phyloP scores from a whole-genome alignment of 2,888 invertebrate genomes.

The Andrena hattorfiana region DNA sequence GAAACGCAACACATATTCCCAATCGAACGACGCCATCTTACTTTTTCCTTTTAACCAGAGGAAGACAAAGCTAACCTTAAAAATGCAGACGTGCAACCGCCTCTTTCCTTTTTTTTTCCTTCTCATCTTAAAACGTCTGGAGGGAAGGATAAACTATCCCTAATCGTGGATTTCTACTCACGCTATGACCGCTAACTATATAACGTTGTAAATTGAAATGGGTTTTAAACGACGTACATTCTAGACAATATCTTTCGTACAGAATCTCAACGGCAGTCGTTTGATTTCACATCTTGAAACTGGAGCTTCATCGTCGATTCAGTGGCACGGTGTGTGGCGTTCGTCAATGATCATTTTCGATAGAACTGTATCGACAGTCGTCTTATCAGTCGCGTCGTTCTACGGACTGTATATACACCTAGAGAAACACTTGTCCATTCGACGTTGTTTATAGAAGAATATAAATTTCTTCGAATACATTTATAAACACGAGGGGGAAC shows the following conservation, averaged over 20 bases:
- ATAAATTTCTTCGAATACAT: conserved; percentile 13
- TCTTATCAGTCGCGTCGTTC: neutral
- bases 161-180: conserved; percentile 47
- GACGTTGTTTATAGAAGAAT: conserved; percentile 4
- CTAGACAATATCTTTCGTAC: conserved; percentile 44
- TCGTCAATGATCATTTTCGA: neutral
- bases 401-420: conserved; percentile 1
- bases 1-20: conserved; percentile 5
- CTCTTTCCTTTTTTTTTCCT: neutral
- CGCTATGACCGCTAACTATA: conserved; percentile 37
- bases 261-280: conserved; percentile 60
- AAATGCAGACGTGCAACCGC: conserved; percentile 7
- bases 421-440: neutral
- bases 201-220: conserved; percentile 44
- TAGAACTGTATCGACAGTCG: conserved; percentile 1
- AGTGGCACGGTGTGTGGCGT: conserved; percentile 21
- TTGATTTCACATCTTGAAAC: conserved; percentile 39
- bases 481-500: neutral
- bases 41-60: conserved; percentile 22
- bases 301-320: conserved; percentile 33
- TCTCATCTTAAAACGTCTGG: conserved; percentile 7
- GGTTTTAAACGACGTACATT: conserved; percentile 28
- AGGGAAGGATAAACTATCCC: conserved; percentile 33
- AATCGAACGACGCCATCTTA: conserved; percentile 32
- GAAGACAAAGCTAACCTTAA: conserved; percentile 52